Evolutionary conservation across 2,888 invertebrate genomes (phyloP).

Genomic region (Elysia crispata): DNA sequence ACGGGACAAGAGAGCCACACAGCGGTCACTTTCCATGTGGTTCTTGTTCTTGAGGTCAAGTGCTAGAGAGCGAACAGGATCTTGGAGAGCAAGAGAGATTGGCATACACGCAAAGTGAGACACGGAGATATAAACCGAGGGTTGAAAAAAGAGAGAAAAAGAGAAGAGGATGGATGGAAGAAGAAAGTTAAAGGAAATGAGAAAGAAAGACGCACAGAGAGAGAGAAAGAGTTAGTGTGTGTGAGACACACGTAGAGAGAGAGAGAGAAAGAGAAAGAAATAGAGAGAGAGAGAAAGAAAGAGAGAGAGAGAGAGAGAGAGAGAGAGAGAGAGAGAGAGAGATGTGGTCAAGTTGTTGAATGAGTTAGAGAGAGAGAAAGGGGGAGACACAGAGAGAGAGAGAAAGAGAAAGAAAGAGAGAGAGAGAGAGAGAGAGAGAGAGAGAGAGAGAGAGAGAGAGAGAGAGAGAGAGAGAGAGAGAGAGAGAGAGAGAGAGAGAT

Average conservation of each 20-base stretch:
- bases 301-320: neutral
- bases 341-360: no score
- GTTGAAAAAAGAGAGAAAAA: constrained; percentile 3
- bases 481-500: constrained; percentile 19
- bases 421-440: constrained; percentile 6
- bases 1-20: no score
- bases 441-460: constrained; percentile 22
- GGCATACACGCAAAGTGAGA: no score
- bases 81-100: no score
- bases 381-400: neutral
- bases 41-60: no score
- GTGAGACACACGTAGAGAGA: no score
- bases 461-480: constrained; percentile 22
- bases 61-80: no score
- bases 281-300: constrained; percentile 16
- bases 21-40: no score
- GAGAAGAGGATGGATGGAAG: constrained; percentile 3
- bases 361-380: neutral
- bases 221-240: no score
- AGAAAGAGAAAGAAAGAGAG: constrained; percentile 23
- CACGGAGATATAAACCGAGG: neutral
- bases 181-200: neutral
- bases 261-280: constrained; percentile 4
- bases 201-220: neutral
- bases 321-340: constrained; percentile 1